These are phyloP conservation scores for Bombyx huttoni DNA, from an alignment of 2,888 invertebrate species.

Conservation along the genomic window DNA sequence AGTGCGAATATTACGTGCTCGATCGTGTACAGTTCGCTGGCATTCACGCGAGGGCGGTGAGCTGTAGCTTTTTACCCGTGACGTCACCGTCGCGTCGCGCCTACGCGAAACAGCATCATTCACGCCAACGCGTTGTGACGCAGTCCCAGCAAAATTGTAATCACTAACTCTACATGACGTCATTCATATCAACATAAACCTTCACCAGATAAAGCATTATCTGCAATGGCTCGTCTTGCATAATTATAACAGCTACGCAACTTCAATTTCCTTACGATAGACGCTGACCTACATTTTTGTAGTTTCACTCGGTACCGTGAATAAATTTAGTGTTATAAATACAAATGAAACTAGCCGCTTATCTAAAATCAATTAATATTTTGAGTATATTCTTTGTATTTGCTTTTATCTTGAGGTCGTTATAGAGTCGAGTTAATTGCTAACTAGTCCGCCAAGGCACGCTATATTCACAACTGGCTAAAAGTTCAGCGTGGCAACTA, in stretches of 20 bases:
- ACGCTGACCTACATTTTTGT: constrained; percentile 32
- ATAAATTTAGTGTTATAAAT: background rate
- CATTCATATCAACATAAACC: constrained; percentile 27
- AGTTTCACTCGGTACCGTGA: background rate
- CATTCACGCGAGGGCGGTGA: constrained; percentile 20
- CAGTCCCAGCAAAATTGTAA: constrained; percentile 33
- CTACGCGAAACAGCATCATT: constrained; percentile 33
- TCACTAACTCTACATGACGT: constrained; percentile 35
- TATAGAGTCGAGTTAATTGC: too few relatives aligned
- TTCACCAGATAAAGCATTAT: constrained; percentile 21
- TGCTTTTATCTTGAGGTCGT: too few relatives aligned
- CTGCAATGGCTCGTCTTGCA: constrained; percentile 24
- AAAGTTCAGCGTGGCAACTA: too few relatives aligned
- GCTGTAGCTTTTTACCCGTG: constrained; percentile 48
- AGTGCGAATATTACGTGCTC: constrained; percentile 28
- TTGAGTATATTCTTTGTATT: too few relatives aligned
- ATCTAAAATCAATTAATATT: too few relatives aligned
- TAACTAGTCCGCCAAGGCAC: too few relatives aligned
- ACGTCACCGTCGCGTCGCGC: constrained; percentile 56
- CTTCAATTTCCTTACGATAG: constrained; percentile 34
- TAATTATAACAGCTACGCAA: constrained; percentile 33
- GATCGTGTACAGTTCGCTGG: constrained; percentile 21
- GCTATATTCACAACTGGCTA: too few relatives aligned
- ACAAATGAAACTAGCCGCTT: background rate
- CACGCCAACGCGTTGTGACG: constrained; percentile 48